Evolutionary conservation across 2,888 invertebrate genomes (phyloP).

Genomic region (Cybosia mesomella): DNA sequence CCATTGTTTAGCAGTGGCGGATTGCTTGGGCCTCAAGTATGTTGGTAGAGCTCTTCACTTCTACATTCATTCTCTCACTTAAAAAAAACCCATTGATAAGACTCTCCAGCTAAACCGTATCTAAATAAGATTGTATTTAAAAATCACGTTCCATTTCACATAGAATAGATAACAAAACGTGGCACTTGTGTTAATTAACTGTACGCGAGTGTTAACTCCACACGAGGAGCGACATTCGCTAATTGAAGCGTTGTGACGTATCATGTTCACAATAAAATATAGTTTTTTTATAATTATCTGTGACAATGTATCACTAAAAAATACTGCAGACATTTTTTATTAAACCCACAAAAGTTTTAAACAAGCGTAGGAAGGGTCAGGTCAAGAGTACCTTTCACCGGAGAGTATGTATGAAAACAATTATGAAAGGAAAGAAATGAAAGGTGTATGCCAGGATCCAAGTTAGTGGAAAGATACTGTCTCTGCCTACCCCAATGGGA

Average conservation of each 20-base stretch:
- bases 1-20: too few species aligned
- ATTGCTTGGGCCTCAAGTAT: too few species aligned
- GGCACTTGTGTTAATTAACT: slow-evolving; percentile 49
- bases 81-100: slow-evolving; percentile 6
- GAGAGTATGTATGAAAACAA: too few species aligned
- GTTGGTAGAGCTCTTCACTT: too few species aligned
- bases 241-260: slow-evolving; percentile 46
- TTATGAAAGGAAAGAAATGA: too few species aligned
- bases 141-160: slow-evolving; percentile 20
- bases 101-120: background rate
- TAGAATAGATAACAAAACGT: slow-evolving; percentile 17
- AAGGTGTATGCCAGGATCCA: too few species aligned
- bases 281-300: slow-evolving; percentile 10
- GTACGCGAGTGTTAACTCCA: slow-evolving; percentile 35
- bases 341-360: too few species aligned
- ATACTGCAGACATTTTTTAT: background rate
- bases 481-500: too few species aligned
- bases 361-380: too few species aligned
- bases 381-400: too few species aligned
- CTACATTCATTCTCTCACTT: too few species aligned
- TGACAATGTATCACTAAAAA: slow-evolving; percentile 14
- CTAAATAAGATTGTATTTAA: background rate
- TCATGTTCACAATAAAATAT: slow-evolving; percentile 20
- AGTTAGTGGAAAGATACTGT: too few species aligned
- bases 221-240: slow-evolving; percentile 32